Percentiles rank a stretch among this genome's conserved stretches.
These are phyloP conservation scores for Parasteatoda tepidariorum DNA, from an alignment of 1,140 invertebrate species.

Conservation along the genomic window DNA sequence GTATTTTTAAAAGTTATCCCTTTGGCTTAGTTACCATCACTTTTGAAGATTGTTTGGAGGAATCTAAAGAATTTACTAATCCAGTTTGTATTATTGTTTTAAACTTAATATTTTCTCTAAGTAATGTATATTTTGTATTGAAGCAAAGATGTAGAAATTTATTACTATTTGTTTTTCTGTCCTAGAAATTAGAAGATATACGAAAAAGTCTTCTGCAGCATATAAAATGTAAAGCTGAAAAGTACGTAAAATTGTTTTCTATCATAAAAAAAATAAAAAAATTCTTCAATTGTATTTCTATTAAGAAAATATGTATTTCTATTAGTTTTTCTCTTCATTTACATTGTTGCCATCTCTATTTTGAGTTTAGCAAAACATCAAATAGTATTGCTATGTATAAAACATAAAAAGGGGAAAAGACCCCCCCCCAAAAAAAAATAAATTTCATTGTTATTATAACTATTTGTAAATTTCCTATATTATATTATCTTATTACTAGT, in stretches of 20 bases:
- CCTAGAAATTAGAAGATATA: constrained; percentile 55
- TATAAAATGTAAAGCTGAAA: constrained; percentile 49
- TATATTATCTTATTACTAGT: too few species aligned
- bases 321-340: too few species aligned
- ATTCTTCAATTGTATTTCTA: too few species aligned
- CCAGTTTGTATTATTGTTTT: constrained; percentile 30
- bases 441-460: too few species aligned
- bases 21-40: constrained; percentile 47
- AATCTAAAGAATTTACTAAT: constrained; percentile 17
- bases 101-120: background rate
- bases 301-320: too few species aligned
- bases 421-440: too few species aligned
- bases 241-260: constrained; percentile 31
- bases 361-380: too few species aligned
- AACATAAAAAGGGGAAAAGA: too few species aligned
- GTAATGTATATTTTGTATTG: background rate
- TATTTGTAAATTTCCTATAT: too few species aligned
- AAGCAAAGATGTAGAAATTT: background rate
- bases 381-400: too few species aligned
- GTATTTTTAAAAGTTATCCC: constrained; percentile 31
- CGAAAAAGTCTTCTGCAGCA: constrained; percentile 15
- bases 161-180: background rate
- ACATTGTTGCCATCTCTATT: too few species aligned
- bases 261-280: background rate
- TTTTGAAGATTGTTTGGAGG: constrained; percentile 40